Evolutionary conservation across 2,113 vertebrate species (phyloP).

Genomic region (Serranochromis macrocephalus): DNA sequence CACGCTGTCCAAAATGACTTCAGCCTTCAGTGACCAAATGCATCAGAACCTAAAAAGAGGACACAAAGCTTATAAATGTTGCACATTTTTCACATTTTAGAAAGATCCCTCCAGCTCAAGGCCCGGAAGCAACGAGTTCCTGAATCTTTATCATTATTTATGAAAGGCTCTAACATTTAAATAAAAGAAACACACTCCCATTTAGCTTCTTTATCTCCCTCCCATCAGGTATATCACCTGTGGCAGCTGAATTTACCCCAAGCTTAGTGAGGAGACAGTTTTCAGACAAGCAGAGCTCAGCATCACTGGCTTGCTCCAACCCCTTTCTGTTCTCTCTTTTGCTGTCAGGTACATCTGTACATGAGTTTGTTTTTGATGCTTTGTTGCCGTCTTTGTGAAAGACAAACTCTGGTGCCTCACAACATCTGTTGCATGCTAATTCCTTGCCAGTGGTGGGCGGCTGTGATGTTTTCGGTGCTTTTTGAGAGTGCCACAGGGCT

Average conservation of each 20-base stretch:
- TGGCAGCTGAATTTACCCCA: constrained; percentile 5
- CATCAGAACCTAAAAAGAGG: background rate
- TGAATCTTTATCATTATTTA: background rate
- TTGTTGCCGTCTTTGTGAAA: background rate
- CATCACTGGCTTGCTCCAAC: background rate
- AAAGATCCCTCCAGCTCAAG: background rate
- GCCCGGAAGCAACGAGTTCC: background rate
- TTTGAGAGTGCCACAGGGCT: background rate
- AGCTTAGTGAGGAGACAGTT: background rate
- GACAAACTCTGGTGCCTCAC: background rate
- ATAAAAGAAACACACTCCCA: background rate
- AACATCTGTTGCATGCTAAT: constrained; percentile 27
- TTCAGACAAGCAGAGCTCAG: background rate
- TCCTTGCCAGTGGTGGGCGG: background rate
- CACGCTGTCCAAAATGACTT: background rate
- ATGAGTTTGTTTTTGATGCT: constrained; percentile 18
- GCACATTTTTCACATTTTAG: background rate
- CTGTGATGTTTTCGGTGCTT: background rate
- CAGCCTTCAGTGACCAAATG: background rate
- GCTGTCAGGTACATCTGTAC: constrained; percentile 6
- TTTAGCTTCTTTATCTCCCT: background rate
- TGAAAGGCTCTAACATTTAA: background rate
- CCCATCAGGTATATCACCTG: constrained; percentile 16
- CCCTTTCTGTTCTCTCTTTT: background rate
- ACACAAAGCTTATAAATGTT: background rate